Conservation (phyloP, 2,797 vertebrate species). For the Podargus strigoides region DNA sequence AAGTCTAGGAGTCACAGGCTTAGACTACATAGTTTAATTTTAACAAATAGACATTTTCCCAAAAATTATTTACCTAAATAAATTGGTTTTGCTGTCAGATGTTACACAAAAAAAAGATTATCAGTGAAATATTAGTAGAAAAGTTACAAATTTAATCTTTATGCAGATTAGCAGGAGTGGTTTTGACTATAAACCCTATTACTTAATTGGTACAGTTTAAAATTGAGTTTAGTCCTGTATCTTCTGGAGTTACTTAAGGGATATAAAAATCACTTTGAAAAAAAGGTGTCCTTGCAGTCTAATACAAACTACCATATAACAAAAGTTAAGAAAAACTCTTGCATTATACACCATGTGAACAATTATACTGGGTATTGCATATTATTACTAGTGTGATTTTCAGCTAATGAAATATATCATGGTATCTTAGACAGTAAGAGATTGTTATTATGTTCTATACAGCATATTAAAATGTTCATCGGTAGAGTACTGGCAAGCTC, state of each 20-base stretch:
- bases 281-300: background rate
- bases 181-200: background rate
- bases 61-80: background rate
- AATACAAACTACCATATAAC: background rate
- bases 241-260: background rate
- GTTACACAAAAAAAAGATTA: background rate
- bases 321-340: background rate
- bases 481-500: background rate
- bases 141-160: background rate
- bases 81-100: background rate
- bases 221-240: background rate
- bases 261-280: background rate
- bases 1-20: background rate
- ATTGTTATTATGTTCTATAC: background rate
- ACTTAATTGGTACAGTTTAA: background rate
- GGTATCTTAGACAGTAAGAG: background rate
- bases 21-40: background rate
- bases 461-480: background rate
- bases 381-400: background rate
- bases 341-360: background rate
- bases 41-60: background rate
- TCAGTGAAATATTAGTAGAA: background rate
- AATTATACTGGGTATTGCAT: background rate
- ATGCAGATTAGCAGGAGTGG: background rate
- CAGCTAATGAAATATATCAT: slow-evolving; percentile 6